phyloP scores from a whole-genome alignment of 2,888 invertebrate species.

The Eupithecia subfuscata region DNA sequence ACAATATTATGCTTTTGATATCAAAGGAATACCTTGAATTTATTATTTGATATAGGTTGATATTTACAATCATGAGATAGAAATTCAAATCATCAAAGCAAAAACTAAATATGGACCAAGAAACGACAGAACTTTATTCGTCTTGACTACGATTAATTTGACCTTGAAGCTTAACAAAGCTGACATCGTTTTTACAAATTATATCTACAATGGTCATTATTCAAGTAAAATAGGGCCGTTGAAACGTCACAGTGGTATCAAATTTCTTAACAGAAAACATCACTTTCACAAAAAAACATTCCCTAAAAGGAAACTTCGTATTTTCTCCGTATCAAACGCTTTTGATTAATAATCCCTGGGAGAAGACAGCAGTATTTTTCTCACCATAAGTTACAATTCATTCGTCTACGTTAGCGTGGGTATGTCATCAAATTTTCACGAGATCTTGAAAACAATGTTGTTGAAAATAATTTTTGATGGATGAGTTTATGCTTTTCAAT shows the following conservation, averaged over 20 bases:
- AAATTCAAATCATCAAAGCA: not conserved
- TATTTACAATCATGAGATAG: not conserved
- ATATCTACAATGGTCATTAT: constrained; percentile 17
- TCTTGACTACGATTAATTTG: not conserved
- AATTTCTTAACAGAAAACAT: constrained; percentile 27
- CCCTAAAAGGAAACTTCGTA: constrained; percentile 63
- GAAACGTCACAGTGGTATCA: constrained; percentile 27
- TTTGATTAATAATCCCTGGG: constrained; percentile 75
- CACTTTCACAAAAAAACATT: constrained; percentile 52
- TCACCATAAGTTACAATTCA: constrained; percentile 77
- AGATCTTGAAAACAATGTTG: constrained; percentile 42
- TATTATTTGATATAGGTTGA: not conserved
- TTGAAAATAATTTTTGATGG: constrained; percentile 39
- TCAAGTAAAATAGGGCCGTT: constrained; percentile 11
- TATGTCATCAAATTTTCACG: constrained; percentile 39
- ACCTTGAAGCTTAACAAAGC: not conserved
- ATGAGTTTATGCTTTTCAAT: constrained; percentile 10
- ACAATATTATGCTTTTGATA: not conserved
- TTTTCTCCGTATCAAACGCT: constrained; percentile 73
- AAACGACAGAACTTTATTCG: not conserved
- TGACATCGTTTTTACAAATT: not conserved
- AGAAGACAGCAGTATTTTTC: constrained; percentile 76
- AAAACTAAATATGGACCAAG: not conserved
- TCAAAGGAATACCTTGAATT: constrained; percentile 1
- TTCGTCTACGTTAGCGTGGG: constrained; percentile 67